These are phyloP conservation scores for Zingel zingel DNA, from an alignment of 2,113 vertebrate species.

Conservation along the genomic window DNA sequence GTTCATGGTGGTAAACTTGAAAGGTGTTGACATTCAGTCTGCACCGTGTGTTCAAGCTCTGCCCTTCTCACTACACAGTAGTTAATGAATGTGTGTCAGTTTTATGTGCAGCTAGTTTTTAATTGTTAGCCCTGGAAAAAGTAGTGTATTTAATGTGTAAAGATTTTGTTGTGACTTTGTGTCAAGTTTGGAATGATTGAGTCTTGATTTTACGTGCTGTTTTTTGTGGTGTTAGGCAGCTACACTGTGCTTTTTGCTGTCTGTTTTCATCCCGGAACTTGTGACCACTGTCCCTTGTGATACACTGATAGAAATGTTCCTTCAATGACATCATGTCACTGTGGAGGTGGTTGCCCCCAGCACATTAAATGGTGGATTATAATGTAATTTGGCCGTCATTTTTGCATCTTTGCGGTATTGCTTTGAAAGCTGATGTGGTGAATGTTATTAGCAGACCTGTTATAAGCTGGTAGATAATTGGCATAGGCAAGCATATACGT, in stretches of 20 bases:
- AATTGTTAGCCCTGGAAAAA: neutral
- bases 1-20: neutral
- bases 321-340: constrained; percentile 11
- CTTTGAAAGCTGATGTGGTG: constrained; percentile 23
- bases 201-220: neutral
- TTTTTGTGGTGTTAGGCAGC: neutral
- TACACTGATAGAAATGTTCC: neutral
- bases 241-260: neutral
- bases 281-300: neutral
- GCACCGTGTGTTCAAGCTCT: neutral
- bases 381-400: constrained; percentile 27
- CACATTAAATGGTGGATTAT: constrained; percentile 11
- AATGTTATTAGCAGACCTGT: neutral
- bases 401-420: neutral
- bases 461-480: neutral
- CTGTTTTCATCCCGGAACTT: neutral
- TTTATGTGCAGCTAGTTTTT: neutral
- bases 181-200: neutral
- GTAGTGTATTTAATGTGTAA: neutral
- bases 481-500: neutral
- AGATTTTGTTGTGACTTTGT: neutral
- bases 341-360: constrained; percentile 11
- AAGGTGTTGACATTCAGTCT: neutral
- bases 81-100: neutral
- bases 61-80: neutral